Base-by-base conservation (phyloP, 2,113 vertebrate genomes). In the Salvelinus sp. region DNA sequence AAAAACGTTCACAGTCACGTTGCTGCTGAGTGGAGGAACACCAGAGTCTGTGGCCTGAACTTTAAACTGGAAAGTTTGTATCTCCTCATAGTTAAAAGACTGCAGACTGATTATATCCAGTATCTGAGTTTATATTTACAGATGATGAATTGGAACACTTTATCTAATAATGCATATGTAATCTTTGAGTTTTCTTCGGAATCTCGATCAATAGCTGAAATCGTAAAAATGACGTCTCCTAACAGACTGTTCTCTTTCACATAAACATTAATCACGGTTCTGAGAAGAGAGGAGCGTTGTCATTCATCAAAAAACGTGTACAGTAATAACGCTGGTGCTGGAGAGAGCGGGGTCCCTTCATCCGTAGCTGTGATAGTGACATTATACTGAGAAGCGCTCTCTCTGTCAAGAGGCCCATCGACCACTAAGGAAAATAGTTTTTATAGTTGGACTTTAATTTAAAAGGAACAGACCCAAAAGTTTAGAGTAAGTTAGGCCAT, bases 261-360 rank as follows among this genome's bases (percentile, higher is more conserved):
- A 71, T 91, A 94, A 30, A 94, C 81, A 81, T 94, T 88, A 0
- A 94, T 86, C 0, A 86, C 30, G 0, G 68, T 28, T 91, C 88
- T 70, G 82, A 50, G 77, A 97, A 97, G 12, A 79, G 79, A 2
- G 96, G 96, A 0, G 92, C 74, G 3, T 96, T 97, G 78, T 97
- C 95, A 63, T 97, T 97, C 23, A 95, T n/a, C 93, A 0, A 75
- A 93, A 93, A 83, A 97, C 84, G 0, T 93, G 85, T 76, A 97
- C 88, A 18, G 81, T 82, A 2, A 95, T 79, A 0, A 89, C 83
- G 85, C 74, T 92, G 23, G 62, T 85, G 71, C 91, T 91, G 27
- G 92, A 94, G 3, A 96, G 88, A 30, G 93, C 6, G 94, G 95
- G 2, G 70, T 90, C 2, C 95, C 96, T 81, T 93, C 89, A 80